Conservation (phyloP, 2,113 vertebrate genomes). For the Xenopus tropicalis region DNA sequence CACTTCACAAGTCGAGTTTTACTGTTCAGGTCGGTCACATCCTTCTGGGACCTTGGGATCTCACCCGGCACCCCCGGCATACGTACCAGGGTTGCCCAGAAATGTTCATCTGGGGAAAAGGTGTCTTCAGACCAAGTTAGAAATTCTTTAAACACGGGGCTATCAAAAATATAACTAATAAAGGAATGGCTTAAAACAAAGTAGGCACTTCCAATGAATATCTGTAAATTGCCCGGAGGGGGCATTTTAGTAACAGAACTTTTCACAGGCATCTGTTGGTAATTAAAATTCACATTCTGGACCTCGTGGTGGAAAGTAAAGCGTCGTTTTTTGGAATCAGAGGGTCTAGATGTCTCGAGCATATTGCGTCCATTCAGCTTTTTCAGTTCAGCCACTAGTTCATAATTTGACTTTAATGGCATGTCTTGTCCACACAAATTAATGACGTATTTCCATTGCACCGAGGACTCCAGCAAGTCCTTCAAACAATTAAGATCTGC, state of each 20-base stretch:
- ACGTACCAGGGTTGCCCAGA: constrained; percentile 86
- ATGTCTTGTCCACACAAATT: constrained; percentile 94
- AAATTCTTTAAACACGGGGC: constrained; percentile 72
- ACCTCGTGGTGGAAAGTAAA: constrained; percentile 79
- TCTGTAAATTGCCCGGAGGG: constrained; percentile 76
- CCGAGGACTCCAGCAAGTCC: constrained; percentile 74
- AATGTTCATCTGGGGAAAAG: constrained; percentile 91
- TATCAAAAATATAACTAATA: constrained; percentile 64
- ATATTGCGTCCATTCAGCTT: constrained; percentile 79
- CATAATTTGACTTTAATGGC: constrained; percentile 81
- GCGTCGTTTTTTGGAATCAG: constrained; percentile 74
- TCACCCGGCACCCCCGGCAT: constrained; percentile 81
- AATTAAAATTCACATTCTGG: constrained; percentile 67
- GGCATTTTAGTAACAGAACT: constrained; percentile 69
- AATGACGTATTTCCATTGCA: constrained; percentile 85
- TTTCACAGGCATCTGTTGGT: constrained; percentile 74
- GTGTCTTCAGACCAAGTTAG: constrained; percentile 88
- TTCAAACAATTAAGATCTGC: constrained; percentile 89
- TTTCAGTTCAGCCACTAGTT: constrained; percentile 78
- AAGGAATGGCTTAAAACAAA: constrained; percentile 83
- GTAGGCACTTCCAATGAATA: constrained; percentile 90
- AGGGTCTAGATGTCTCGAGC: constrained; percentile 81
- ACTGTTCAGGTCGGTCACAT: constrained; percentile 85
- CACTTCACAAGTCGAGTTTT: constrained; percentile 91
- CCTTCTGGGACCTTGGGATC: constrained; percentile 66